Evolutionary conservation across 2,113 vertebrate genomes (phyloP).

Genomic region (Pelusios castaneus): DNA sequence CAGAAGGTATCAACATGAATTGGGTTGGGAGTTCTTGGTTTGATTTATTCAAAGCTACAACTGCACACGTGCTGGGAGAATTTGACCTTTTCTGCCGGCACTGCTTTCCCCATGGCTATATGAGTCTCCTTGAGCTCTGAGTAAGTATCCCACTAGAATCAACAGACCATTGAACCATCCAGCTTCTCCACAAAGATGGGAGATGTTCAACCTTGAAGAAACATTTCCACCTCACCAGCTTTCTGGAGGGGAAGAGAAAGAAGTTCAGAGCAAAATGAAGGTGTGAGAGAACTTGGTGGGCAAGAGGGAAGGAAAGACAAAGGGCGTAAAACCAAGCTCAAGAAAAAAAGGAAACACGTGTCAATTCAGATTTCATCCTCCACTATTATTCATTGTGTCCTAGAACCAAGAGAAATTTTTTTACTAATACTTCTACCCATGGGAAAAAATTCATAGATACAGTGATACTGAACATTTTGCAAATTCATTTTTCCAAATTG

Average conservation of each 20-base stretch:
- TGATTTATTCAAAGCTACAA: not conserved
- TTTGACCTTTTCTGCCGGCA: not conserved
- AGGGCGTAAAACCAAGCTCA: not conserved
- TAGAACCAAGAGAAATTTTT: not conserved
- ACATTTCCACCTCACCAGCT: not conserved
- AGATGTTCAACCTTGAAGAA: not conserved
- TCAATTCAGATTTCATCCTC: accelerated
- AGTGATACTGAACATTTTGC: not conserved
- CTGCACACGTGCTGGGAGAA: not conserved
- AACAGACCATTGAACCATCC: not conserved
- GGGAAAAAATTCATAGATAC: not conserved
- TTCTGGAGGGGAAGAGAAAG: accelerated
- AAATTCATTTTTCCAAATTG: not conserved
- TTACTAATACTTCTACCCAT: not conserved
- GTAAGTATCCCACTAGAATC: not conserved
- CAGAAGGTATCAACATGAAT: not conserved
- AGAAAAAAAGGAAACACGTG: accelerated
- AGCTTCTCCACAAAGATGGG: not conserved
- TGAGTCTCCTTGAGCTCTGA: not conserved
- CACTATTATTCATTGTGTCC: not conserved
- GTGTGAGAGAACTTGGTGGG: not conserved
- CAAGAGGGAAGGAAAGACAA: not conserved
- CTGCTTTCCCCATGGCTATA: not conserved
- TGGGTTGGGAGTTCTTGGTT: conserved; percentile 4
- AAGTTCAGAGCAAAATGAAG: not conserved